phyloP scores from a whole-genome alignment of 2,797 vertebrate genomes.

The Sciurus vulgaris region DNA sequence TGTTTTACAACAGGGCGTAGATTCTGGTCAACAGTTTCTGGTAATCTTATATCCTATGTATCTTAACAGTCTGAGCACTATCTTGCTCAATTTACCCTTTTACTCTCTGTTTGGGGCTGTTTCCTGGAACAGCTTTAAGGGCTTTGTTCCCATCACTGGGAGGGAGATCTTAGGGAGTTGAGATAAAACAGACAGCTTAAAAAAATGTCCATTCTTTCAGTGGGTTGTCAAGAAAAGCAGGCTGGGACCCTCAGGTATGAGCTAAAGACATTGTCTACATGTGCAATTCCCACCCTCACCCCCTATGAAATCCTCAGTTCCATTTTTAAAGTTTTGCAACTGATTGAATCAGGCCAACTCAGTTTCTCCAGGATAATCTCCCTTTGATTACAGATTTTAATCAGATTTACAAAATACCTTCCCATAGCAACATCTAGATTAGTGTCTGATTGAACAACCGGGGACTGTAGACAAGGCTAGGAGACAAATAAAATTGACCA shows the following conservation, averaged over 20 bases:
- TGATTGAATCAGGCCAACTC: background rate
- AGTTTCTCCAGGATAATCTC: background rate
- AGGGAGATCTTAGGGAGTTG: too few species aligned
- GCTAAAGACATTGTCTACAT: background rate
- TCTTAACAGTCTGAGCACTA: too few species aligned
- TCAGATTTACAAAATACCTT: conserved; percentile 46
- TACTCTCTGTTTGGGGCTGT: too few species aligned
- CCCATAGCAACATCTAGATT: background rate
- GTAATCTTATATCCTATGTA: too few species aligned
- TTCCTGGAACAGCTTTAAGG: too few species aligned
- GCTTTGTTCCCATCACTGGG: too few species aligned
- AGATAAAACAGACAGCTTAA: too few species aligned
- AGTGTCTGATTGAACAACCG: background rate
- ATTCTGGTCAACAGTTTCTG: too few species aligned
- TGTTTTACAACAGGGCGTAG: too few species aligned
- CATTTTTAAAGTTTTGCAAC: background rate
- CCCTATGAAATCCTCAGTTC: background rate
- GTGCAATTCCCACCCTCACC: background rate
- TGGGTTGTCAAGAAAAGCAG: background rate
- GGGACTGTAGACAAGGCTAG: background rate
- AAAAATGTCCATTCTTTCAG: too few species aligned
- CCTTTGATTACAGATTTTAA: conserved; percentile 19
- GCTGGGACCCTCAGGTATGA: background rate
- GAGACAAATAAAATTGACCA: background rate
- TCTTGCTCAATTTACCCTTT: too few species aligned